Base-by-base conservation (phyloP, 2,113 vertebrate genomes). In the Rutilus rutilus region DNA sequence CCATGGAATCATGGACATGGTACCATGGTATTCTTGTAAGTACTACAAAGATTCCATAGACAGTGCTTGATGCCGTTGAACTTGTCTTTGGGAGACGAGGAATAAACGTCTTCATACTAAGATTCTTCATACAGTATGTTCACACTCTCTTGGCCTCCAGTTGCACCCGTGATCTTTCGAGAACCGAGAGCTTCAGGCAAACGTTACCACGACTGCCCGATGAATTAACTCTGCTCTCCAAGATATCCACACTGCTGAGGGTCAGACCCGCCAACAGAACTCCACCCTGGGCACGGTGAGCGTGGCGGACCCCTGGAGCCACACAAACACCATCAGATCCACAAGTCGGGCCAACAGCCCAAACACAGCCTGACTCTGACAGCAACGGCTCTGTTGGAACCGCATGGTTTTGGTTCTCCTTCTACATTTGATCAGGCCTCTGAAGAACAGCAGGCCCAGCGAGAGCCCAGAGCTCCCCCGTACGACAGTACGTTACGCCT, bases 401-500 rank as follows among this genome's bases (percentile, higher is more conserved):
- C 77, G 47, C 59, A 27, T 5, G 59, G 71, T 19, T 74, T 45
- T 25, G 17, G 27, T 23, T 73, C 78, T 25, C 12, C 25, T 50
- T 45, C 60, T 73, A 59, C 12, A 80, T 87, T 89, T 79, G 88
- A 89, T 86, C 86, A 17, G 75, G n/a, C 23, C 77, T 84, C 77
- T 78, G 77, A 50, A 86, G 83, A 84, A 76, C 86, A 89, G 57
- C 57, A n/a, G 50, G 67, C 80, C 59, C 86, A 83, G 86, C 83
- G 9, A 25, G 86, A 14, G 64, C 82, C 76, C 88, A 81, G 27
- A 47, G 42, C 74, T 47, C 57, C 76, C 82, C 82, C 19, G 47
- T 45, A 79, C 57, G 23, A 81, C 50, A 42, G 21, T 76, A 23
- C 59, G n/a, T 9, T 77, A 64, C 33, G 57, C 30, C 25, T 75